Evolutionary conservation across 2,797 vertebrate genomes (phyloP).

Genomic region (Hafferia zeledoni): DNA sequence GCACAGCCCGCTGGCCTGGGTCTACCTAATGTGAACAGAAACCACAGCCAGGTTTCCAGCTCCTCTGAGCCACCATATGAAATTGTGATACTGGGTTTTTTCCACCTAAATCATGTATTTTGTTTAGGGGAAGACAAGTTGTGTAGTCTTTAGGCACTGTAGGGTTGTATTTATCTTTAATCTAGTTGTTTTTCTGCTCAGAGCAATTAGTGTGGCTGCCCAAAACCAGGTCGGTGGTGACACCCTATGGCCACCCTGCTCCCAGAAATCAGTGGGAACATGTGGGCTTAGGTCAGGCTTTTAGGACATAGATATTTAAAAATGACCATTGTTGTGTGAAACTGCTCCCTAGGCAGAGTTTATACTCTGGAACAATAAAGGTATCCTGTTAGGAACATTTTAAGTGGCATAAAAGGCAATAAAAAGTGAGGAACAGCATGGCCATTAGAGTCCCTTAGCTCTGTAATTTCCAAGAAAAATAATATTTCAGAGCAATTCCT

Average conservation of each 20-base stretch:
- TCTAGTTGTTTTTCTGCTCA: background rate
- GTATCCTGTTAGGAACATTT: background rate
- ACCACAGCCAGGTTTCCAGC: background rate
- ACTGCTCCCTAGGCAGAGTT: background rate
- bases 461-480: background rate
- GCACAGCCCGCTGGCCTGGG: fast-evolving
- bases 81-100: background rate
- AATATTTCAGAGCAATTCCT: background rate
- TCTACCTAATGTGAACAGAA: fast-evolving
- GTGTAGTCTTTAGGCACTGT: background rate
- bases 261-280: background rate
- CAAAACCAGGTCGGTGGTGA: background rate
- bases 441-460: background rate
- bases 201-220: background rate
- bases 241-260: background rate
- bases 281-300: background rate
- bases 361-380: background rate
- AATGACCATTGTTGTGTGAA: background rate
- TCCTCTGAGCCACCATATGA: fast-evolving
- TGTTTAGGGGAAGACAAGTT: background rate
- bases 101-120: fast-evolving
- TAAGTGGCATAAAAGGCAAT: background rate
- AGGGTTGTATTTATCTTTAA: background rate
- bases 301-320: background rate
- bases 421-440: background rate